phyloP scores from a whole-genome alignment of 2,797 vertebrate genomes.

The Anguilla megastoma region DNA sequence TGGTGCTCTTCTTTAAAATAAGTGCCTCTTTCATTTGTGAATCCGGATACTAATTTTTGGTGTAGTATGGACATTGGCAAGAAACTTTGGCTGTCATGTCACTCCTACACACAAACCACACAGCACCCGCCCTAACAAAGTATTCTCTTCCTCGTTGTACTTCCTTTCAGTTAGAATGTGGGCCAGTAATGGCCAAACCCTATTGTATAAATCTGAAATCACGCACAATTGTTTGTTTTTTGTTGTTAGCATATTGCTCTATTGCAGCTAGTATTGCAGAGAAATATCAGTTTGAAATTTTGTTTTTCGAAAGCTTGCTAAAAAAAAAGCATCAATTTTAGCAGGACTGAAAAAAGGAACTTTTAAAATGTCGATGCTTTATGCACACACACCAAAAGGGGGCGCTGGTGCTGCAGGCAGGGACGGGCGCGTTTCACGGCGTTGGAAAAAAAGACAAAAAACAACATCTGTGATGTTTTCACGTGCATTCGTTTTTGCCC shows the following conservation, averaged over 20 bases:
- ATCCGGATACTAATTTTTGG: not conserved
- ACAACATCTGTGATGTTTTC: conserved; percentile 30
- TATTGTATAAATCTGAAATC: conserved; percentile 53
- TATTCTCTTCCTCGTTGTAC: not conserved
- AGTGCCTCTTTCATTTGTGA: not conserved
- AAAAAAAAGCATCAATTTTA: conserved; percentile 29
- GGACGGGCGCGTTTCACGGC: conserved; percentile 14
- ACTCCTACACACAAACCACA: not conserved
- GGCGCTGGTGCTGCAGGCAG: conserved; percentile 5
- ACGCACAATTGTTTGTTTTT: conserved; percentile 54
- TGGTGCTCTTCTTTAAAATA: not conserved
- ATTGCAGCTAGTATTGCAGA: conserved; percentile 35
- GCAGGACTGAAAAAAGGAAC: conserved; percentile 33
- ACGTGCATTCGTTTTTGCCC: not conserved
- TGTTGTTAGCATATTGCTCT: conserved; percentile 33
- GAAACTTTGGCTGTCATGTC: not conserved
- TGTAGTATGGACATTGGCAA: not conserved
- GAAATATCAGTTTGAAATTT: conserved; percentile 49
- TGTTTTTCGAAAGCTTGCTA: conserved; percentile 35
- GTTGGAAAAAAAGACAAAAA: not conserved
- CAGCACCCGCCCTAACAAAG: not conserved
- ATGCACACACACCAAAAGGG: conserved; percentile 19
- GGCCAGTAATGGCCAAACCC: conserved; percentile 42
- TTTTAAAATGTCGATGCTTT: not conserved
- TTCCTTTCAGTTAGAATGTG: conserved; percentile 30